Percentiles rank a stretch among this genome's conserved stretches.
Conservation (phyloP, 2,888 invertebrate genomes). For the Podotricha telesiphe region DNA sequence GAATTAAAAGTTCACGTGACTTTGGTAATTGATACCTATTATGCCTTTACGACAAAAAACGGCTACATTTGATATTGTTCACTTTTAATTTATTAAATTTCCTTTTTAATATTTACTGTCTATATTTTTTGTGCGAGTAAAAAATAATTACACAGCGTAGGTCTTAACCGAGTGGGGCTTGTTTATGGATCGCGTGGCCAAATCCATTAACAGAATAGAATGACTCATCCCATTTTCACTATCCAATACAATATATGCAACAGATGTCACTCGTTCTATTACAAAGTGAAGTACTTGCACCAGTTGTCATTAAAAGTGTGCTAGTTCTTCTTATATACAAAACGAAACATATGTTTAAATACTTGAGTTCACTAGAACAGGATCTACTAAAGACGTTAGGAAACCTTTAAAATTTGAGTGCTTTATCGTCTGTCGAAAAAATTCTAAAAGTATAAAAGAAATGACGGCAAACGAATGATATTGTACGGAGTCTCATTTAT, state of each 20-base stretch:
- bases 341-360: background rate
- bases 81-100: background rate
- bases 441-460: conserved; percentile 59
- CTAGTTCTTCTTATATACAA: too few species aligned
- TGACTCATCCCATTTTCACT: conserved; percentile 55
- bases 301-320: background rate
- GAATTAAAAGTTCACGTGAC: background rate
- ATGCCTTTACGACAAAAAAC: background rate
- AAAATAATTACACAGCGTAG: conserved; percentile 1
- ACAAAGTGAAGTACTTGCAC: background rate
- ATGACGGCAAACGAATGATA: conserved; percentile 63
- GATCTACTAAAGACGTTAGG: background rate
- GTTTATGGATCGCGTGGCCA: conserved; percentile 38
- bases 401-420: background rate
- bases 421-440: conserved; percentile 5
- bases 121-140: background rate
- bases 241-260: conserved; percentile 52
- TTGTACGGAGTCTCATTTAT: conserved; percentile 76
- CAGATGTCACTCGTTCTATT: conserved; percentile 53
- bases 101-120: background rate
- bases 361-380: background rate
- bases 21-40: background rate
- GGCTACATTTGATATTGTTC: background rate
- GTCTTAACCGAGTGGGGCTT: conserved; percentile 1
- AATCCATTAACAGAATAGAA: conserved; percentile 46